These are phyloP conservation scores for Lasius fuliginosus DNA, from an alignment of 2,888 invertebrate species.

Conservation along the genomic window DNA sequence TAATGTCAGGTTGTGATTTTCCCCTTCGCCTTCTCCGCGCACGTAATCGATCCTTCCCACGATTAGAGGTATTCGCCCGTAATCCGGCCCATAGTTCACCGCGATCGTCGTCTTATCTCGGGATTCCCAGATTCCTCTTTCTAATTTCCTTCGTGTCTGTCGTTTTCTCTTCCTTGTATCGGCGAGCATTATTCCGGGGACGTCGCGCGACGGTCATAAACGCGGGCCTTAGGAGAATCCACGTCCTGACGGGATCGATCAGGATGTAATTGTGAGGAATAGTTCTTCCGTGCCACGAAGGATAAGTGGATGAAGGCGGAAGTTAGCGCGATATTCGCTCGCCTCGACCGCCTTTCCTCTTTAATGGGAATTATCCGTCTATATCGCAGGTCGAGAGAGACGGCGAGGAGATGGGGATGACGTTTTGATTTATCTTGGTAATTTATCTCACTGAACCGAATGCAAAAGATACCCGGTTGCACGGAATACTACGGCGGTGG, in stretches of 20 bases:
- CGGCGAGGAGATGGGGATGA: not conserved
- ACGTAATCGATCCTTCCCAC: conserved; percentile 15
- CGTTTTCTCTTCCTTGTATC: conserved; percentile 51
- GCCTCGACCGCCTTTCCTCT: conserved; percentile 45
- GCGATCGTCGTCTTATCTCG: conserved; percentile 27
- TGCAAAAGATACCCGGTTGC: conserved; percentile 61
- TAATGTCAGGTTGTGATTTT: not conserved
- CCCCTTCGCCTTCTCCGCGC: not conserved
- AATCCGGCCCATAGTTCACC: conserved; percentile 26
- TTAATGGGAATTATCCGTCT: conserved; percentile 72
- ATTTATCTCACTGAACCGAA: conserved; percentile 68
- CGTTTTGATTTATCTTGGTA: conserved; percentile 73
- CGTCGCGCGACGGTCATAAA: conserved; percentile 57
- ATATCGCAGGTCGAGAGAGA: conserved; percentile 31
- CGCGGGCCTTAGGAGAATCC: conserved; percentile 56
- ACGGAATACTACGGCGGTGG: not conserved
- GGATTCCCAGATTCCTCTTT: conserved; percentile 40
- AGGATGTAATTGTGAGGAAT: conserved; percentile 79
- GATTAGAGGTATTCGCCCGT: conserved; percentile 34
- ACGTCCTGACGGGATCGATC: conserved; percentile 72
- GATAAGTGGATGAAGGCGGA: conserved; percentile 77
- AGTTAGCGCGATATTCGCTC: conserved; percentile 64
- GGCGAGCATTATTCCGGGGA: conserved; percentile 50
- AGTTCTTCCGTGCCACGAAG: conserved; percentile 76
- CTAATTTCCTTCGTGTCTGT: conserved; percentile 49